Evolutionary conservation across 53 echinoderm and acorn worm genomes (phyloP), one percentile per base, ranked within the genome.

Genomic region (Paelopatides confundens): DNA sequence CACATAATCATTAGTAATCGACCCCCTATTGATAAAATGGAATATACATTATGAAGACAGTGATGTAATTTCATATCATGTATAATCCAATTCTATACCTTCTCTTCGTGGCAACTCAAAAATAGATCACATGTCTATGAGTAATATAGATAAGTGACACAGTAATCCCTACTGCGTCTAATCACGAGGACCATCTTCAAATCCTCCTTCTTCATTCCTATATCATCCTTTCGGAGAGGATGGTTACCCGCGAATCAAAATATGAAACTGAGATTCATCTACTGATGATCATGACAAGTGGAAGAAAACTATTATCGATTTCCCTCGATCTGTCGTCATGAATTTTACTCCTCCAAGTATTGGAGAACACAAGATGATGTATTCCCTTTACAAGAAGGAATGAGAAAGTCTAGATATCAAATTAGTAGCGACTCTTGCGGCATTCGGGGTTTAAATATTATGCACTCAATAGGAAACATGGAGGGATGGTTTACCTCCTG

Each of bases 211-310:
- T 58, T 58, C 58, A 43, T 43, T 12, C 12, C 12, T 12, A 8
- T 43, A 8, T 12, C 8, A 12, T 43, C 43, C 43, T 43, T 43
- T n/a, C 9, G 48, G 58, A 58, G 58, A 58, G 58, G 1, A 58
- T 58, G 58, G 58, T 58, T n/a, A 18, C 12, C 12, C 2, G 15
- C 58, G 58, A 58, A 58, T 21, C 58, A 18, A 58, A 58, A 58
- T 58, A 58, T 58, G 58, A 58, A 58, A 18, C 58, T 21, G 21
- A 58, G 58, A 18, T 58, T 58, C 58, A 58, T 58, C 58, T 58
- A 58, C 58, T 58, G 58, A 58, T 58, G 58, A 58, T 58, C 58
- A 58, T 58, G 58, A 58, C 58, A 58, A 21, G 58, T 58, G 58
- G 58, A 58, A 58, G 58, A 58, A 21, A 58, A 23, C 58, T 58